These are phyloP conservation scores for Hypercompe scribonia DNA, from an alignment of 2,888 invertebrate genomes.

Conservation along the genomic window DNA sequence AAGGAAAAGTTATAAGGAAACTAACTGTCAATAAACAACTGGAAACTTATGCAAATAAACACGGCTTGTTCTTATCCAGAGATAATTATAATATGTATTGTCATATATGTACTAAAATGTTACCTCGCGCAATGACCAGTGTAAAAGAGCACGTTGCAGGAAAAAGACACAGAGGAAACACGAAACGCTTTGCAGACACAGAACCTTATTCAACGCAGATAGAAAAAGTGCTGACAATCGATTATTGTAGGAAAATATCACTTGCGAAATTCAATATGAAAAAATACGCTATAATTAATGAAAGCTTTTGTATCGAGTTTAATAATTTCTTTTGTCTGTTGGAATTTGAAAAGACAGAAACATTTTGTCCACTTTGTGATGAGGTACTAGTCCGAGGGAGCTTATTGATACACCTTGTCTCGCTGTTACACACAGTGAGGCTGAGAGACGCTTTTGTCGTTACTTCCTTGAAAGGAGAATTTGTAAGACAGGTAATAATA, in stretches of 20 bases:
- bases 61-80: background rate
- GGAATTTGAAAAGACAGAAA: background rate
- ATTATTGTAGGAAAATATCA: background rate
- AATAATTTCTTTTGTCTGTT: background rate
- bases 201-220: background rate
- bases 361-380: background rate
- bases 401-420: background rate
- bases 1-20: background rate
- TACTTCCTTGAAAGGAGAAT: conserved; percentile 8
- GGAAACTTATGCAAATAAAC: background rate
- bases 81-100: background rate
- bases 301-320: background rate
- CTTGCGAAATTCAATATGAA: background rate
- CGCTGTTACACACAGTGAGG: background rate
- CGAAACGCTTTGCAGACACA: background rate
- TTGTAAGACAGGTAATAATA: conserved; percentile 17
- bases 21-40: background rate
- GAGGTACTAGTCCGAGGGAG: background rate
- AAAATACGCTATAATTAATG: background rate
- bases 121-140: background rate
- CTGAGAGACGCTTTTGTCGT: background rate
- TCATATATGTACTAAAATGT: background rate
- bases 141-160: conserved; percentile 1
- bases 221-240: background rate
- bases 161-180: background rate